Conservation (phyloP, 2,888 invertebrate species). For the Torymus auratus region DNA sequence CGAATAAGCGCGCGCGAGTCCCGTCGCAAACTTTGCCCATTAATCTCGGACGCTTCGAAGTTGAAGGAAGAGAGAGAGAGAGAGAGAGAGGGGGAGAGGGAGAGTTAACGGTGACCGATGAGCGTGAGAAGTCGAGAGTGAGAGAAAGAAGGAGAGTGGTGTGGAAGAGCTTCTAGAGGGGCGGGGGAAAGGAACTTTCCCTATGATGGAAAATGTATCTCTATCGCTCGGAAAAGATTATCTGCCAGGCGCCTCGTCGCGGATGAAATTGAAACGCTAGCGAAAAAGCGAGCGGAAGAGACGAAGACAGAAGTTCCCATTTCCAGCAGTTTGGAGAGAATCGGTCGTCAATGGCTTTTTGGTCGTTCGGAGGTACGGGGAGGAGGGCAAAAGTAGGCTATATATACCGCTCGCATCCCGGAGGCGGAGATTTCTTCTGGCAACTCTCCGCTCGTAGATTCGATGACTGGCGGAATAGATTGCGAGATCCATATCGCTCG, state of each 20-base stretch:
- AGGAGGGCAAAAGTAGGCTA: neutral
- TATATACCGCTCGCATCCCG: conserved; percentile 18
- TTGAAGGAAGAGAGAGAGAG: conserved; percentile 23
- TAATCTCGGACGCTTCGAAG: conserved; percentile 51
- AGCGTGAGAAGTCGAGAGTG: conserved; percentile 13
- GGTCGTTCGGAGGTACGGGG: neutral
- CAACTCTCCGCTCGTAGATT: conserved; percentile 55
- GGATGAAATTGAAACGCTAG: conserved; percentile 49
- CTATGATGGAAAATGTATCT: conserved; percentile 42
- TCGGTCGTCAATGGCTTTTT: conserved; percentile 56
- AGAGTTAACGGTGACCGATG: conserved; percentile 44
- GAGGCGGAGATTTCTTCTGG: conserved; percentile 54
- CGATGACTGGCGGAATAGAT: conserved; percentile 58
- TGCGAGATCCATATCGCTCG: conserved; percentile 58
- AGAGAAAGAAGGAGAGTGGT: neutral
- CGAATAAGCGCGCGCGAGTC: conserved; percentile 20
- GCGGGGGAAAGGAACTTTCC: conserved; percentile 17
- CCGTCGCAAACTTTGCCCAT: conserved; percentile 50
- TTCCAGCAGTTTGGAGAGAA: conserved; percentile 57
- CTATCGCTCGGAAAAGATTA: conserved; percentile 45
- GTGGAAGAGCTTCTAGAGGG: neutral
- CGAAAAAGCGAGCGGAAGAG: neutral
- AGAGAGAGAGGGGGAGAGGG: neutral
- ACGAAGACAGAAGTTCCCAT: conserved; percentile 29
- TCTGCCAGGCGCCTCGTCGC: conserved; percentile 16